Conservation (phyloP, 1,140 invertebrate genomes). For the Pachyrhynchus sulphureomaculatus region DNA sequence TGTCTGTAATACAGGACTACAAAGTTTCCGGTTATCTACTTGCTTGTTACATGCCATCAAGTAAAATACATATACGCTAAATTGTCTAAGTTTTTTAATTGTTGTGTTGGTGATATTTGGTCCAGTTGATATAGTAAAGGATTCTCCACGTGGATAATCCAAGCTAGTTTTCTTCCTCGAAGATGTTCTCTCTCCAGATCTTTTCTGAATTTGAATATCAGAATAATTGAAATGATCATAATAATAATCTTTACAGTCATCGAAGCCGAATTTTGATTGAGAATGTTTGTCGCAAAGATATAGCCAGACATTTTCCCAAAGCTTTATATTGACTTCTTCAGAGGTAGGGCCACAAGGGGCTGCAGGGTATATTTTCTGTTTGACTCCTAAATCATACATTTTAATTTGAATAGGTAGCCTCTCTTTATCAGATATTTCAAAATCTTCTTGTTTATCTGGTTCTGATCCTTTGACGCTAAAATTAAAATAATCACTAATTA, state of each 20-base stretch:
- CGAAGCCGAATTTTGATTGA: slow-evolving; percentile 18
- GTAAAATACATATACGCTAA: slow-evolving; percentile 54
- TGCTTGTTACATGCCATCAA: slow-evolving; percentile 55
- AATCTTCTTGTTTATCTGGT: not conserved
- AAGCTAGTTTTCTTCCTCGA: slow-evolving; percentile 1
- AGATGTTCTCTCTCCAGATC: not conserved
- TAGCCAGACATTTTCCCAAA: slow-evolving; percentile 10
- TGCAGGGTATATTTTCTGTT: not conserved
- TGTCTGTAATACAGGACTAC: slow-evolving; percentile 43
- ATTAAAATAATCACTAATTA: not conserved
- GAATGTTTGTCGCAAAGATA: slow-evolving; percentile 23
- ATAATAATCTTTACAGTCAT: slow-evolving; percentile 31
- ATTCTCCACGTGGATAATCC: not conserved
- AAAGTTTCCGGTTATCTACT: slow-evolving; percentile 36
- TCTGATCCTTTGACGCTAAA: not conserved
- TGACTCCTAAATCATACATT: not conserved
- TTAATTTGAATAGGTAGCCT: too few relatives aligned
- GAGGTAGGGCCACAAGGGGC: not conserved
- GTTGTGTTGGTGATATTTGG: slow-evolving; percentile 37
- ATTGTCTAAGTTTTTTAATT: slow-evolving; percentile 53
- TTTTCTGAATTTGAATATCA: not conserved
- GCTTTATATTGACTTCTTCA: slow-evolving; percentile 17
- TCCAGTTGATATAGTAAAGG: not conserved
- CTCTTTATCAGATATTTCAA: not conserved
- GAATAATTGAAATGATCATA: slow-evolving; percentile 10